Conservation (phyloP, 2,888 invertebrate species). For the Stenichneumon culpator region DNA sequence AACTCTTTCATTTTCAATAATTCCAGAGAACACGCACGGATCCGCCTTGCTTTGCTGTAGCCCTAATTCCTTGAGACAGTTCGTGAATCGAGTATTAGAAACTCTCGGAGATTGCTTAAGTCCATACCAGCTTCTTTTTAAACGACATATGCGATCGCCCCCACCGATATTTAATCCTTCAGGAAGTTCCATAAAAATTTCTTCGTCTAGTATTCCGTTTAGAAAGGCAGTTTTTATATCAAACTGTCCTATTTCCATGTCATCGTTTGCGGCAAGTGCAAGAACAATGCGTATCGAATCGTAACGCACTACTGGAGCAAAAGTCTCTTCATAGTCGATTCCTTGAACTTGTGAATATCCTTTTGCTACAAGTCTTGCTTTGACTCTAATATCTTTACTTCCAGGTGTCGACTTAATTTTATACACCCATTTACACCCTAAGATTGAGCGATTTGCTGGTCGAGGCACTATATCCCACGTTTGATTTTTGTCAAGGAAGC, state of each 20-base stretch:
- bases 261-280: neutral
- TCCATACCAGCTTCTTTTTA: conserved; percentile 6
- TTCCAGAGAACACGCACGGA: conserved; percentile 75
- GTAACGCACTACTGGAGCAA: conserved; percentile 14
- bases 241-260: conserved; percentile 20
- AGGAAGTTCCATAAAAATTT: conserved; percentile 18
- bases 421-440: conserved; percentile 39
- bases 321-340: conserved; percentile 15
- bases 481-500: too few species aligned
- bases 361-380: conserved; percentile 31
- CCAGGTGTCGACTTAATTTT: conserved; percentile 10
- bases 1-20: conserved; percentile 52
- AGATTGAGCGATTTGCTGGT: neutral
- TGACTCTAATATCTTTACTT: neutral
- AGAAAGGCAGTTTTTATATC: conserved; percentile 31
- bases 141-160: neutral
- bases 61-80: conserved; percentile 1
- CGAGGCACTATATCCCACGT: conserved; percentile 24
- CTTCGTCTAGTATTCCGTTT: conserved; percentile 28
- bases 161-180: neutral
- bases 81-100: conserved; percentile 9
- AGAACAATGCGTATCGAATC: conserved; percentile 5
- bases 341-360: conserved; percentile 24
- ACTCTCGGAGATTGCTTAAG: conserved; percentile 12
- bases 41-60: conserved; percentile 71